Evolutionary conservation across 2,797 vertebrate genomes (phyloP).

Genomic region (Prunella strophiata): DNA sequence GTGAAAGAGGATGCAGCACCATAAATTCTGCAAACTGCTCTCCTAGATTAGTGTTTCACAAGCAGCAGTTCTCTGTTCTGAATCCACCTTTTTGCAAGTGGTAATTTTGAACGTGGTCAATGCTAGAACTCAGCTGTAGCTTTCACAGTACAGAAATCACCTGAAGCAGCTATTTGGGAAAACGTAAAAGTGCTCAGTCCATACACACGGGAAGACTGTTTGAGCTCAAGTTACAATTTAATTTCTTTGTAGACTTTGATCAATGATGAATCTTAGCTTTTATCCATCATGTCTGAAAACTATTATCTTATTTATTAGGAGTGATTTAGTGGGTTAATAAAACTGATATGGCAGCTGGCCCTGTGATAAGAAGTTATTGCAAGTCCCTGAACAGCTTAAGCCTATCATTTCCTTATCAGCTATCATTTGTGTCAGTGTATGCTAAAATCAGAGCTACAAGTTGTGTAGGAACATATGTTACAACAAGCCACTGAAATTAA

Average conservation of each 20-base stretch:
- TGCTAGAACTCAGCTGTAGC: not conserved
- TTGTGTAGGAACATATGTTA: conserved; percentile 78
- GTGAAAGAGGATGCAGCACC: not conserved
- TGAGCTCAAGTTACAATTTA: conserved; percentile 76
- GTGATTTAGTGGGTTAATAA: conserved; percentile 84
- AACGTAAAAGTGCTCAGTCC: not conserved
- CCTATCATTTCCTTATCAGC: conserved; percentile 84
- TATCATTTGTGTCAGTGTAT: conserved; percentile 77
- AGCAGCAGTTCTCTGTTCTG: not conserved
- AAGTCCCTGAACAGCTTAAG: conserved; percentile 80
- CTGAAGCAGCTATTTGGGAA: not conserved
- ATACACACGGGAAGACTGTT: conserved; percentile 2
- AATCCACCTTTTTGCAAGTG: not conserved
- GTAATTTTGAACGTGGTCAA: not conserved
- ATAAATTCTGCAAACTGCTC: not conserved
- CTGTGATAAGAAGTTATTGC: conserved; percentile 80
- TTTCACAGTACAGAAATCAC: not conserved
- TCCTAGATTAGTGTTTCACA: not conserved
- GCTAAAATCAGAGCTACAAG: conserved; percentile 72
- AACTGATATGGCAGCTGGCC: conserved; percentile 83
- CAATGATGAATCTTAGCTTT: conserved; percentile 74
- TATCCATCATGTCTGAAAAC: conserved; percentile 74
- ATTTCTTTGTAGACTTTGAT: conserved; percentile 79
- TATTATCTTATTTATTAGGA: conserved; percentile 84
- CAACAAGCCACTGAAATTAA: conserved; percentile 60